phyloP scores from a whole-genome alignment of 2,113 vertebrate species.

The Nerophis lumbriciformis region DNA sequence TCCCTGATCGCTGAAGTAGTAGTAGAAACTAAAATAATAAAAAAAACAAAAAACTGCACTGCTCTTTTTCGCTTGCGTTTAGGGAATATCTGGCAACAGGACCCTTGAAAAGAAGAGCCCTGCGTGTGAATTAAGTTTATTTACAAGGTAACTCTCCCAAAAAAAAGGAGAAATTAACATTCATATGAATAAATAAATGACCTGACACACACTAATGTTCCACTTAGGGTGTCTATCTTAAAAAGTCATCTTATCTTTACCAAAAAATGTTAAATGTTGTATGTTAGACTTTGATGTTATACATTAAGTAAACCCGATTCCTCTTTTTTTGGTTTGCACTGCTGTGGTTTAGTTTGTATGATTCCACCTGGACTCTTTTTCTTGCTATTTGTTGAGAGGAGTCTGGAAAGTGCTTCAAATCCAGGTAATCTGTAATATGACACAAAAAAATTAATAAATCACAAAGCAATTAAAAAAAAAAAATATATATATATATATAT shows the following conservation, averaged over 20 bases:
- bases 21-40: constrained; percentile 31
- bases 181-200: constrained; percentile 68
- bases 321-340: background rate
- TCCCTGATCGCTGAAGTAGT: constrained; percentile 9
- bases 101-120: constrained; percentile 70
- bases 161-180: constrained; percentile 69
- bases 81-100: constrained; percentile 34
- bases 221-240: constrained; percentile 13
- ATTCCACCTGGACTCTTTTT: constrained; percentile 6
- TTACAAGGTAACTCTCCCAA: constrained; percentile 68
- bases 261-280: background rate
- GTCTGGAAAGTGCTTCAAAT: constrained; percentile 23
- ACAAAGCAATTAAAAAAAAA: no score
- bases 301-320: constrained; percentile 23
- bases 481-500: no score
- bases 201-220: constrained; percentile 31
- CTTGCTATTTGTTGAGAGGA: constrained; percentile 15
- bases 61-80: background rate
- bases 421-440: constrained; percentile 35
- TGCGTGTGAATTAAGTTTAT: constrained; percentile 54
- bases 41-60: background rate
- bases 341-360: background rate
- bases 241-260: constrained; percentile 4
- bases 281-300: background rate
- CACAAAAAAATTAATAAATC: background rate